Evolutionary conservation across 1,140 invertebrate genomes (phyloP).

Genomic region (Archivesica marissinica): DNA sequence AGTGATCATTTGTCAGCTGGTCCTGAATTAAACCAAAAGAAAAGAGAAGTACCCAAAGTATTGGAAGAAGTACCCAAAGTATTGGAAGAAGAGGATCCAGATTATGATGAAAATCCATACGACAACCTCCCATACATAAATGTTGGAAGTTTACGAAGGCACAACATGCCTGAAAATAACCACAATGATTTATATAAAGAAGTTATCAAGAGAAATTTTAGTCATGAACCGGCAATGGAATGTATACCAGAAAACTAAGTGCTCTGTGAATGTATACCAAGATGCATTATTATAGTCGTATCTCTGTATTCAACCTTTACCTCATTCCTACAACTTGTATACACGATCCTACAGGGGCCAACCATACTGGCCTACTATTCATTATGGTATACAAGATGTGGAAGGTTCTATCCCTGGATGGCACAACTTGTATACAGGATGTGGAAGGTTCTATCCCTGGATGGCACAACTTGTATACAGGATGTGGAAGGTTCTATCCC

Average conservation of each 20-base stretch:
- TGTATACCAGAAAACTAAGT: slow-evolving; percentile 47
- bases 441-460: too few species aligned
- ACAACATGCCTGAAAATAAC: slow-evolving; percentile 20
- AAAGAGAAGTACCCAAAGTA: neutral
- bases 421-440: too few species aligned
- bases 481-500: too few species aligned
- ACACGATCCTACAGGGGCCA: too few species aligned
- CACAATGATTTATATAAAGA: slow-evolving; percentile 26
- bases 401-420: too few species aligned
- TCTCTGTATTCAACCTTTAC: too few species aligned
- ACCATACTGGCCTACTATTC: too few species aligned
- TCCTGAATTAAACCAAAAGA: slow-evolving; percentile 26
- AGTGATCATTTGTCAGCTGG: slow-evolving; percentile 41
- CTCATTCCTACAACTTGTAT: too few species aligned
- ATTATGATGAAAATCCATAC: slow-evolving; percentile 59
- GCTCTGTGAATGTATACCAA: too few species aligned
- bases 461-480: too few species aligned
- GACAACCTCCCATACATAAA: slow-evolving; percentile 43
- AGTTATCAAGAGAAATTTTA: slow-evolving; percentile 32
- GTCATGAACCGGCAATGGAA: slow-evolving; percentile 38
- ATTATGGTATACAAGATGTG: too few species aligned
- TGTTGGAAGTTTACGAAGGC: slow-evolving; percentile 22
- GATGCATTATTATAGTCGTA: too few species aligned
- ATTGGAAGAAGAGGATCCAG: slow-evolving; percentile 8
- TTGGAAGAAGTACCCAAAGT: slow-evolving; percentile 11